Evolutionary conservation across 2,797 vertebrate genomes (phyloP).

Genomic region (Nannoperca australis): DNA sequence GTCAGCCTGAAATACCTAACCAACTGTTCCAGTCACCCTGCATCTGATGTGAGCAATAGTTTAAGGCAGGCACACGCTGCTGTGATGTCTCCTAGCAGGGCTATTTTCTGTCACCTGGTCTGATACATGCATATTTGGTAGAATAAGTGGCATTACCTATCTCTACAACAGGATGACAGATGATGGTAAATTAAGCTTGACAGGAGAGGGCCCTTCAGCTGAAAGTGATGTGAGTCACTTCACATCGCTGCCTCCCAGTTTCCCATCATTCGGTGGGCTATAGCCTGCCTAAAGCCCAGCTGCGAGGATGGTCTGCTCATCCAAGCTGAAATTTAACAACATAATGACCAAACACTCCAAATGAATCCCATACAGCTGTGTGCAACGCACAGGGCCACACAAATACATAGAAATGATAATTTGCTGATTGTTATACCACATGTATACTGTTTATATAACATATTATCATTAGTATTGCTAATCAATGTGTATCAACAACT

Average conservation of each 20-base stretch:
- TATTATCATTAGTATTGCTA: conserved; percentile 1
- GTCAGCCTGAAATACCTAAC: conserved; percentile 32
- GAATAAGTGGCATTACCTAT: conserved; percentile 66
- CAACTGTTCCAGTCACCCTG: conserved; percentile 20
- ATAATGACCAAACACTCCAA: conserved; percentile 65
- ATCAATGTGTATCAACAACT: conserved; percentile 9
- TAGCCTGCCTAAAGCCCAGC: conserved; percentile 71
- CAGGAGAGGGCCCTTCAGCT: conserved; percentile 66
- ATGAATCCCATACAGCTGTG: conserved; percentile 45
- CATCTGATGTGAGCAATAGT: conserved; percentile 41
- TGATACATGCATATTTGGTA: conserved; percentile 66
- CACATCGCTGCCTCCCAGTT: conserved; percentile 73
- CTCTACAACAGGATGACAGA: conserved; percentile 61
- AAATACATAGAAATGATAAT: conserved; percentile 23
- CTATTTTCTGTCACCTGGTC: conserved; percentile 56
- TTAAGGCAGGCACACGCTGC: conserved; percentile 24
- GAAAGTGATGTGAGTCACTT: conserved; percentile 76
- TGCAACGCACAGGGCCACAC: conserved; percentile 19
- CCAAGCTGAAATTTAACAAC: conserved; percentile 77
- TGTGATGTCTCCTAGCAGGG: conserved; percentile 35
- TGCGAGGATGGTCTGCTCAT: conserved; percentile 72
- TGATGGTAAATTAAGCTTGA: conserved; percentile 75
- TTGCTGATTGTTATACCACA: not conserved
- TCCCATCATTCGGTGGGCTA: conserved; percentile 70
- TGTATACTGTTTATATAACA: conserved; percentile 1